These are phyloP conservation scores for Perizoma affinitatum DNA, from an alignment of 2,888 invertebrate species.

Conservation along the genomic window DNA sequence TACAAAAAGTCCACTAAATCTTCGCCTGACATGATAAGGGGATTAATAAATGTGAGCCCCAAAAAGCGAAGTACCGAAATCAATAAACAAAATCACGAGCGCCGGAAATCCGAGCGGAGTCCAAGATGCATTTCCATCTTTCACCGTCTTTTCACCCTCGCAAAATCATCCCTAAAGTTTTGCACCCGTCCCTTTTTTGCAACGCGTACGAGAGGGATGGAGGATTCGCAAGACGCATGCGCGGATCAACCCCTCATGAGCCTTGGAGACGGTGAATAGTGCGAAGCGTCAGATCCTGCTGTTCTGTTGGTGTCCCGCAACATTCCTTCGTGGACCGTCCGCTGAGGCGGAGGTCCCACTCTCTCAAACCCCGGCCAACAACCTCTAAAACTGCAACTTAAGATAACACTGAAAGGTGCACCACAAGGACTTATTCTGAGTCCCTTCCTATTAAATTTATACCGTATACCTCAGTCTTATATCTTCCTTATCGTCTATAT, in stretches of 20 bases:
- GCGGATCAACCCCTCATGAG: conserved; percentile 76
- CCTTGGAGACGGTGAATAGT: conserved; percentile 73
- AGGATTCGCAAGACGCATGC: conserved; percentile 65
- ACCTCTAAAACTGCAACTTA: conserved; percentile 52
- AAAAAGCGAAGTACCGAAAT: conserved; percentile 70
- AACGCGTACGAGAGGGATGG: conserved; percentile 60
- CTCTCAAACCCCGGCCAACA: conserved; percentile 69
- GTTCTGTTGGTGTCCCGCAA: conserved; percentile 68
- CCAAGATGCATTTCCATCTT: conserved; percentile 83
- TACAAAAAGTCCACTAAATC: conserved; percentile 65
- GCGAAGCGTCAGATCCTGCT: conserved; percentile 72
- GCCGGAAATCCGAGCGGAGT: conserved; percentile 82
- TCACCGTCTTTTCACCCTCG: conserved; percentile 82
- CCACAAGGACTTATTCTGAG: conserved; percentile 45
- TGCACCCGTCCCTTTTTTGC: conserved; percentile 53
- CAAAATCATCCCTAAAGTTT: conserved; percentile 77
- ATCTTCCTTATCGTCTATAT: too few species aligned
- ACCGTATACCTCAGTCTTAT: conserved; percentile 27
- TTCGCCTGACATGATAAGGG: conserved; percentile 67
- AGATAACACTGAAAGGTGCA: conserved; percentile 47
- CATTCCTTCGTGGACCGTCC: conserved; percentile 81
- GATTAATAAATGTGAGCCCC: conserved; percentile 71
- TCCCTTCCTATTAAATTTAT: conserved; percentile 33
- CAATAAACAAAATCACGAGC: conserved; percentile 83
- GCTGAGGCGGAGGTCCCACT: conserved; percentile 80